Base-by-base conservation (phyloP, 2,113 vertebrate species). In the Tupaia chinensis region DNA sequence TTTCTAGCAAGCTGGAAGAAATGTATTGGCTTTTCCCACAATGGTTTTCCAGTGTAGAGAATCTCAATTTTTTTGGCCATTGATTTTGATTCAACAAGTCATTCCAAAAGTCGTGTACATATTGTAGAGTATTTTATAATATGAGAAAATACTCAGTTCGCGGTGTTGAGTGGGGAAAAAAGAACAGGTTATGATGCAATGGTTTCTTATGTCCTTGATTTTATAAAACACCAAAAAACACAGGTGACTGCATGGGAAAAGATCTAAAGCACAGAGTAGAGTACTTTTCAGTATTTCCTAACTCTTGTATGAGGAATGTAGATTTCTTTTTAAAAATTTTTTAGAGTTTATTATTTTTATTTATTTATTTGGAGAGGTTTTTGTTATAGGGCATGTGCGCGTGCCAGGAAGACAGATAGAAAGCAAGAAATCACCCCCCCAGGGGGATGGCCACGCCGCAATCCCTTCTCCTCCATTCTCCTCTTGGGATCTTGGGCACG, bases 101-200 rank as follows among this genome's bases (percentile, higher is more conserved):
- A 95, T 61, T 87, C 14, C 32, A 87, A 95, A 95, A 89, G 88
- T 87, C 89, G 92, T 70, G 23, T 61, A 63, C 14, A 90, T 77
- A 73, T 77, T 93, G 13, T 61, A 96, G 61, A 92, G 87, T 87
- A 94, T 93, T 89, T 96, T 72, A 78, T 73, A 95, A 25, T 66
- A 83, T 23, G 27, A 93, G 44, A 94, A 94, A 91, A 92, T 94
- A 89, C 63, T 90, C 68, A 73, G 44, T 82, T 87, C 72, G 54
- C 89, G 44, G 77, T 84, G 4, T 53, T 94, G 70, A 72, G n/a
- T 72, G 22, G 44, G 44, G 44, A 20, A 76, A 78, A 80, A 96
- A 95, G 63, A 65, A n/a, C 22, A 77, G 13, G 19, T 80, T 87
- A 85, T 60, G 92, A n/a, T 92, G 63, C 22, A 92, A 68, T 60